These are phyloP conservation scores for Tiaroga cobitis DNA, from an alignment of 2,797 vertebrate species.

Conservation along the genomic window DNA sequence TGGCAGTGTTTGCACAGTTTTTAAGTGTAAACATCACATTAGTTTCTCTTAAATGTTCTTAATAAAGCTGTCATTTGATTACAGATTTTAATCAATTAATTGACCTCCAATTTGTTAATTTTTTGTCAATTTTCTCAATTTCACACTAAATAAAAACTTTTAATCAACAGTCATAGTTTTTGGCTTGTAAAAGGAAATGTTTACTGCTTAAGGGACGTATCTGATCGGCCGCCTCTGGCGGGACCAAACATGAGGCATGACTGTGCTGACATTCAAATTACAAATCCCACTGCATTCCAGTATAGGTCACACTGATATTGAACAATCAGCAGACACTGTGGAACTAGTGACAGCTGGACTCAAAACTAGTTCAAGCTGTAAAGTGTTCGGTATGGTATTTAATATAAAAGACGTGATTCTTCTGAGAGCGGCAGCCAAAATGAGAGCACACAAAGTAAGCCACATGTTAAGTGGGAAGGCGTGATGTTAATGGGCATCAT, in stretches of 20 bases:
- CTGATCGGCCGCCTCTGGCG: not conserved
- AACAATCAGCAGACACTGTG: not conserved
- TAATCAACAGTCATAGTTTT: not conserved
- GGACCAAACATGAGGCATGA: not conserved
- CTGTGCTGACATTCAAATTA: not conserved
- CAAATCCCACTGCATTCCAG: not conserved
- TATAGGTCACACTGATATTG: conserved; percentile 6
- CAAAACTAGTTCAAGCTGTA: conserved; percentile 9
- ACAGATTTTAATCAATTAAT: not conserved
- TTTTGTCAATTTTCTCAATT: not conserved
- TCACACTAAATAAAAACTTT: not conserved
- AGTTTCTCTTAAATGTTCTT: not conserved
- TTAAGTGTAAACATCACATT: no score
- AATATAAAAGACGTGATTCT: not conserved
- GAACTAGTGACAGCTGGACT: conserved; percentile 9
- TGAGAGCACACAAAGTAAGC: conserved; percentile 9
- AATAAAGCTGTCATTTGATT: not conserved
- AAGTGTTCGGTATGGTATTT: not conserved
- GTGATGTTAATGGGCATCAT: conserved; percentile 11
- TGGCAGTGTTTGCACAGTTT: not conserved
- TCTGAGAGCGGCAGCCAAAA: conserved; percentile 18
- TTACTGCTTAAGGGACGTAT: not conserved
- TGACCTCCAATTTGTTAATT: not conserved
- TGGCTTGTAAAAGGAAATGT: not conserved
- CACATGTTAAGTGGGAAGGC: conserved; percentile 9